These are phyloP conservation scores for Plutella xylostella DNA, from an alignment of 2,888 invertebrate genomes.

Conservation along the genomic window DNA sequence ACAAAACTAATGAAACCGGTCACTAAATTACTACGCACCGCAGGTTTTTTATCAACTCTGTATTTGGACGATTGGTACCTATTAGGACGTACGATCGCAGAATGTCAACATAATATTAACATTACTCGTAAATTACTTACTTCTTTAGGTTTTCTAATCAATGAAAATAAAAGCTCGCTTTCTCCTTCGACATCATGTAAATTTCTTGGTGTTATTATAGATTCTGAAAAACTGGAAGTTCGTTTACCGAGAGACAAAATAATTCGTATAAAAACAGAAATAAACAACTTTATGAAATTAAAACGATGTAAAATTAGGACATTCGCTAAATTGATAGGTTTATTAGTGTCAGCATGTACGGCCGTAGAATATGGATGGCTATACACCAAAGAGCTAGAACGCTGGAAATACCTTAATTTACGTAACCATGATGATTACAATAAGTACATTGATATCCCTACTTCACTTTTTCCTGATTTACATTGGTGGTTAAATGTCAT, in stretches of 20 bases:
- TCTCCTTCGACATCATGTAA: neutral
- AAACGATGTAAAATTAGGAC: slow-evolving; percentile 2
- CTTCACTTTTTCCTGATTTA: neutral
- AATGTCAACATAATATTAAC: neutral
- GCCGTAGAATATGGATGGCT: slow-evolving; percentile 1
- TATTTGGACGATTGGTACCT: slow-evolving; percentile 9
- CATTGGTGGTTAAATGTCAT: neutral
- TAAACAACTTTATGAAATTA: neutral
- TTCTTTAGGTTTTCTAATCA: neutral
- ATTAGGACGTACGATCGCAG: neutral
- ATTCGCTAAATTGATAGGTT: slow-evolving; percentile 2
- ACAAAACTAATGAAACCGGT: slow-evolving; percentile 16
- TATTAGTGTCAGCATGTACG: neutral
- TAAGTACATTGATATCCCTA: neutral
- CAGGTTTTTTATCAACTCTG: slow-evolving; percentile 10
- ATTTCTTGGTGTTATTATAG: neutral
- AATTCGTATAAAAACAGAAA: neutral
- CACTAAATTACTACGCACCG: slow-evolving; percentile 6
- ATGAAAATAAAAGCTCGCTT: neutral
- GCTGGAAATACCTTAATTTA: neutral
- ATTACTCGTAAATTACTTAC: neutral
- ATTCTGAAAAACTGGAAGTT: neutral
- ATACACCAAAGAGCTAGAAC: neutral
- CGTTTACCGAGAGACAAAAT: slow-evolving; percentile 6
- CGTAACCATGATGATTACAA: neutral